phyloP scores from a whole-genome alignment of 2,888 invertebrate genomes.

The Pteria penguin region DNA sequence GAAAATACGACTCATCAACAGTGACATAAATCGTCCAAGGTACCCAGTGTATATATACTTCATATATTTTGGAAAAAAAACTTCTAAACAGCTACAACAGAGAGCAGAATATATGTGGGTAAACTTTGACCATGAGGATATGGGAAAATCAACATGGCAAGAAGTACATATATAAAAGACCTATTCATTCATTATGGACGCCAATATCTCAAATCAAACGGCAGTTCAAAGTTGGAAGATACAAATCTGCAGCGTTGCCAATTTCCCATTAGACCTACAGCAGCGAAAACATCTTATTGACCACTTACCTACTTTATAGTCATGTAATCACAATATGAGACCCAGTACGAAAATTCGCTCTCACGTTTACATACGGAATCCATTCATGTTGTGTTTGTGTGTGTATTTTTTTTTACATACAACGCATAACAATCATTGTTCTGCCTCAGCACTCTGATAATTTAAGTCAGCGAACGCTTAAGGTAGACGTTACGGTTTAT shows the following conservation, averaged over 20 bases:
- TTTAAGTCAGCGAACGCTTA: too few relatives aligned
- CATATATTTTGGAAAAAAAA: neutral
- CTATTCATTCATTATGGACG: slow-evolving; percentile 14
- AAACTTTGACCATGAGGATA: slow-evolving; percentile 24
- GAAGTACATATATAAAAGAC: slow-evolving; percentile 13
- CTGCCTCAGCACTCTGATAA: too few relatives aligned
- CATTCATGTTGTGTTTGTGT: too few relatives aligned
- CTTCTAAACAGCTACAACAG: neutral
- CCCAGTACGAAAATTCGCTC: too few relatives aligned
- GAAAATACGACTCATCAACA: neutral
- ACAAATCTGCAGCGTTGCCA: slow-evolving; percentile 8
- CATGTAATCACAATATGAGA: too few relatives aligned
- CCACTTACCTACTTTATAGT: too few relatives aligned
- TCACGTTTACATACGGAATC: too few relatives aligned
- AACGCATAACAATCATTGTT: too few relatives aligned
- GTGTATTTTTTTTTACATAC: too few relatives aligned
- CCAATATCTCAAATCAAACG: slow-evolving; percentile 17
- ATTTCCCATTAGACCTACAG: slow-evolving; percentile 19
- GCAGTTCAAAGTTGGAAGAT: slow-evolving; percentile 11
- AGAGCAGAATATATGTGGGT: slow-evolving; percentile 24
- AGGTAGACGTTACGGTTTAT: too few relatives aligned
- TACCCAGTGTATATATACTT: neutral
- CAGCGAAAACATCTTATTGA: slow-evolving; percentile 22
- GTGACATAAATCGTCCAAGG: neutral
- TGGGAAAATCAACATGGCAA: slow-evolving; percentile 28